Evolutionary conservation across 2,888 invertebrate species (phyloP).

Genomic region (Metellina segmentata): DNA sequence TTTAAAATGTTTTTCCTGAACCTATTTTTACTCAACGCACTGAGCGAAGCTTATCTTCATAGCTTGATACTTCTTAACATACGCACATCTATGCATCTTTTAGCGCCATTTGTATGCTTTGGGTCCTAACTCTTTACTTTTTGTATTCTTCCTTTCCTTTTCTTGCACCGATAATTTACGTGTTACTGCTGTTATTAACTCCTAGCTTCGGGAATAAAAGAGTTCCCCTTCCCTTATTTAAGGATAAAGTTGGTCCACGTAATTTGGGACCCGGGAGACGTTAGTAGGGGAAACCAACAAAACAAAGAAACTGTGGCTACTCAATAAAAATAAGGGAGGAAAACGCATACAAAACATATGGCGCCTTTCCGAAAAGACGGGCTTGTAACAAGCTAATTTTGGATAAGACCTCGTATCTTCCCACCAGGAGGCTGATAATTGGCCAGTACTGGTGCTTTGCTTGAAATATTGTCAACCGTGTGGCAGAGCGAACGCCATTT

Average conservation of each 20-base stretch:
- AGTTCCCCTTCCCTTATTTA: conserved; percentile 40
- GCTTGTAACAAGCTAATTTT: conserved; percentile 70
- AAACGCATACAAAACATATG: conserved; percentile 65
- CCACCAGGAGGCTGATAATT: conserved; percentile 61
- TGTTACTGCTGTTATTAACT: conserved; percentile 44
- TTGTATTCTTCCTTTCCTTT: not conserved
- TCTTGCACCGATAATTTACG: conserved; percentile 36
- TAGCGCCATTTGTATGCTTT: too few relatives aligned
- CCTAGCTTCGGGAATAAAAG: conserved; percentile 22
- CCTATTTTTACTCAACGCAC: too few relatives aligned
- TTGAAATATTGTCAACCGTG: conserved; percentile 59
- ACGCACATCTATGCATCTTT: too few relatives aligned
- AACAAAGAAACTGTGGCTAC: conserved; percentile 21
- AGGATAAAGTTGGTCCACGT: conserved; percentile 32
- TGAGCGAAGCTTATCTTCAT: too few relatives aligned
- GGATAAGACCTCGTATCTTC: conserved; percentile 60
- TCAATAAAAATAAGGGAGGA: conserved; percentile 63
- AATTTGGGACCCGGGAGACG: conserved; percentile 39
- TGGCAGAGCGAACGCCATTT: conserved; percentile 28
- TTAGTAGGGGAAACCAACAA: conserved; percentile 8
- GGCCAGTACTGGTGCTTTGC: conserved; percentile 38
- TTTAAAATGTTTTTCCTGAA: too few relatives aligned
- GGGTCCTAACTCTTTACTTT: too few relatives aligned
- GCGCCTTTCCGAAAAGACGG: conserved; percentile 59
- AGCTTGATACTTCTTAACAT: too few relatives aligned